Percentiles rank a stretch among this genome's conserved stretches.
These are phyloP conservation scores for Ascidia mentula DNA, from an alignment of 23 tunicate species.

Conservation along the genomic window DNA sequence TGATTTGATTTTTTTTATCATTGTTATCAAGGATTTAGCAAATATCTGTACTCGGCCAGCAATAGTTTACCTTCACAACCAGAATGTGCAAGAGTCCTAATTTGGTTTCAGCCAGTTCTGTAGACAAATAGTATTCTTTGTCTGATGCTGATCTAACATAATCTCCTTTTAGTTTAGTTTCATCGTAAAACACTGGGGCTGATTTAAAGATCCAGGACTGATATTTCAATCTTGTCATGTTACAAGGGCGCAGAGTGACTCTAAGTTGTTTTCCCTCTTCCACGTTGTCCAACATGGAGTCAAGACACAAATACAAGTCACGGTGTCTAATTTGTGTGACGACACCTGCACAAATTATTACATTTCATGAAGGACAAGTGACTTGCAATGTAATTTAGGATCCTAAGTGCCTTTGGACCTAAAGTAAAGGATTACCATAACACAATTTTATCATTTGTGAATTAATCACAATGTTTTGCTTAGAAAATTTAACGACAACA, in stretches of 20 bases:
- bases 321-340: constrained; percentile 75
- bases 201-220: constrained; percentile 28
- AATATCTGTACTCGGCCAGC: too few species aligned
- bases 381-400: too few species aligned
- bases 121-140: constrained; percentile 19
- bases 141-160: constrained; percentile 44
- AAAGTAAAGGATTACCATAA: too few species aligned
- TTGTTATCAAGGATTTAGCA: too few species aligned
- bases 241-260: constrained; percentile 31
- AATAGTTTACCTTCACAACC: not conserved
- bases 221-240: constrained; percentile 9
- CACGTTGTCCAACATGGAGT: constrained; percentile 16
- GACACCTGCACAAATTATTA: too few species aligned
- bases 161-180: constrained; percentile 44
- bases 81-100: not conserved
- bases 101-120: not conserved
- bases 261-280: not conserved
- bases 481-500: too few species aligned
- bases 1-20: too few species aligned
- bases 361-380: too few species aligned
- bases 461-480: too few species aligned
- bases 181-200: constrained; percentile 18
- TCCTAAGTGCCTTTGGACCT: too few species aligned
- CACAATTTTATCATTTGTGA: too few species aligned
- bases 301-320: constrained; percentile 53